Evolutionary conservation across 2,797 vertebrate genomes (phyloP), one percentile per base, ranked within the genome.

Genomic region (Halcyon leucocephala): DNA sequence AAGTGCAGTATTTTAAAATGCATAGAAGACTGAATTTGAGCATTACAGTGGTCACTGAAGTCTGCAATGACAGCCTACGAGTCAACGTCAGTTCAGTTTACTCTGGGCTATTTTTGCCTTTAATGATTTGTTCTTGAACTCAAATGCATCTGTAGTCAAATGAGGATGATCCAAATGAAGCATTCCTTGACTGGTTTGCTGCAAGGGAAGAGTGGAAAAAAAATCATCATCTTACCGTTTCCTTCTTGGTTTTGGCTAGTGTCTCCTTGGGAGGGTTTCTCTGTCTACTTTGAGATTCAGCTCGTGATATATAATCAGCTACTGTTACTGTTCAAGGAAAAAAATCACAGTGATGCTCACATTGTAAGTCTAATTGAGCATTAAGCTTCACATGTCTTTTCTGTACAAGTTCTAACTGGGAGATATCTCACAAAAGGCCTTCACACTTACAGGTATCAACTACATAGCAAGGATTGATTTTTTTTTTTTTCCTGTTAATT

Each of bases 261-360:
- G 99, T 98, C 97, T 98, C 98, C 98, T 98, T 98, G 97, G 98
- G 98, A 93, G 98, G 97, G 89, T 97, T 98, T 98, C 98, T 98
- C 98, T 99, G 99, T 98, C 99, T 98, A 98, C 99, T 99, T 94
- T 99, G 98, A 97, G 99, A 99, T 94, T 99, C 99, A 94, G 99
- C 99, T 97, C 99, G 98, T 97, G 99, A 99, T 98, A 99, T 99
- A 98, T 99, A 99, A 98, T 99, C 99, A 78, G 99, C 99, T 98
- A 99, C 99, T 64, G 99, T 99, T 97, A 99, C 99, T 99, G 98
- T 97, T 97, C 97, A 95, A 97, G 95, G 97, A 98, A 97, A 98
- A 95, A 98, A 96, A 96, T 95, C 94, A 98, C 97, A 98, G 84
- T 92, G 89, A 95, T 62, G 81, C 90, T 95, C 71, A 87, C 57